These are phyloP conservation scores for Batillaria attramentaria DNA, from an alignment of 1,140 invertebrate genomes.

Conservation along the genomic window DNA sequence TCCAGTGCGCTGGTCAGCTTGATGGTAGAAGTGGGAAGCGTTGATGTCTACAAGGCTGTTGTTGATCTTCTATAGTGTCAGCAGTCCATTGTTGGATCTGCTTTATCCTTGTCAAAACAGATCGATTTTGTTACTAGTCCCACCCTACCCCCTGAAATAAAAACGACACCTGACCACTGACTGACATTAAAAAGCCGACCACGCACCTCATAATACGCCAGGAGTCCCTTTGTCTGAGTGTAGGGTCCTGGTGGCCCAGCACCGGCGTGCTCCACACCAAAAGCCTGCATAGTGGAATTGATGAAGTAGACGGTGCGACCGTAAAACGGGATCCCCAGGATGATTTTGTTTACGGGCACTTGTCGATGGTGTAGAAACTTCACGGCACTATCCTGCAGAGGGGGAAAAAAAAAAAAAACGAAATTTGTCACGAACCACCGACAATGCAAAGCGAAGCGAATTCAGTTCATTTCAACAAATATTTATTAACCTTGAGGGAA, in stretches of 20 bases:
- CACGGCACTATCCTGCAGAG: slow-evolving; percentile 24
- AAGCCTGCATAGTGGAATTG: neutral
- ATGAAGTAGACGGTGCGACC: slow-evolving; percentile 14
- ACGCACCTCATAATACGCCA: slow-evolving; percentile 33
- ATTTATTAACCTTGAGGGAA: too few relatives aligned
- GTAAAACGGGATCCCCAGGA: slow-evolving; percentile 24
- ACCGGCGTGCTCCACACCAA: slow-evolving; percentile 12
- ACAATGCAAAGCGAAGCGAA: too few relatives aligned
- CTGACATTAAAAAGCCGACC: neutral
- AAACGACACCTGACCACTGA: neutral
- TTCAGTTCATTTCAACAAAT: too few relatives aligned
- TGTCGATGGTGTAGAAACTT: slow-evolving; percentile 8
- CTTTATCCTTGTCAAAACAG: too few relatives aligned
- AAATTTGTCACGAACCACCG: too few relatives aligned
- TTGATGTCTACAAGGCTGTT: too few relatives aligned
- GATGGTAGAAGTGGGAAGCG: too few relatives aligned
- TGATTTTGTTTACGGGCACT: slow-evolving; percentile 1
- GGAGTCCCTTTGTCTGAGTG: slow-evolving; percentile 1
- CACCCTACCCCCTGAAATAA: too few relatives aligned
- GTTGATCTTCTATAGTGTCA: too few relatives aligned
- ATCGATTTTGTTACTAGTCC: too few relatives aligned
- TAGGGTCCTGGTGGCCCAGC: slow-evolving; percentile 23
- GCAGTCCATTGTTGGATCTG: too few relatives aligned
- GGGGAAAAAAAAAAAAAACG: neutral
- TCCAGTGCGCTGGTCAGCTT: too few relatives aligned